Evolutionary conservation across 2,113 vertebrate species (phyloP), one percentile per base, ranked within the genome.

Genomic region (Neolamprologus sp.): DNA sequence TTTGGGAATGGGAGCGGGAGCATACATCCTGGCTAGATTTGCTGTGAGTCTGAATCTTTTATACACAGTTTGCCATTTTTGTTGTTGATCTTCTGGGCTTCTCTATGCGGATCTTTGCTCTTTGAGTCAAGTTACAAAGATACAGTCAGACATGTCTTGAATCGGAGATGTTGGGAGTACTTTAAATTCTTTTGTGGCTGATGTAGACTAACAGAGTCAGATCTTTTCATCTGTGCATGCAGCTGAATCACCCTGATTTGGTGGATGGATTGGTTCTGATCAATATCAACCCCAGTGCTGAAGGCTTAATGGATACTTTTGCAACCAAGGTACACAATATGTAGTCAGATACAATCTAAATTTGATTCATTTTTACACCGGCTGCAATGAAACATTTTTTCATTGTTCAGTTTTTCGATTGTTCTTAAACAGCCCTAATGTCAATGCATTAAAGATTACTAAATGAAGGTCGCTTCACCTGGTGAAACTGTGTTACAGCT

Each of bases 261-360:
- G 98, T 98, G 87, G 98, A 99, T 40, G 98, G 98, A 51, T 93
- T 99, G 26, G 96, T 98, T 80, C 97, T 99, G 84, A 98, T 99
- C 94, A 99, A 99, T 37, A 97, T 99, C 93, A 98, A 98, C 92
- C 97, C 97, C 3, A 97, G 96, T 68, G 97, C 97, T 7, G 98
- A 98, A 91, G 97, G 98, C 45, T 95, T 98, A 95, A 97, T 99
- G 92, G 97, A 98, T 92, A 97, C 97, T 96, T 97, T 98, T 1
- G 96, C 98, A 58, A 96, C 97, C 85, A 99, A 99, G 98, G 98
- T 99, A 37, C 0, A 85, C 16, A 14, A 4, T 63, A 26, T 73
- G 4, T 45, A 33, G 45, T 49, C 45, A 47, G 26, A 28, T 13
- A 31, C 45, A 78, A 19, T 1, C 45, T 3, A 51, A 4, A 78